Evolutionary conservation across 1,140 invertebrate genomes (phyloP).

Genomic region (Physella acuta): DNA sequence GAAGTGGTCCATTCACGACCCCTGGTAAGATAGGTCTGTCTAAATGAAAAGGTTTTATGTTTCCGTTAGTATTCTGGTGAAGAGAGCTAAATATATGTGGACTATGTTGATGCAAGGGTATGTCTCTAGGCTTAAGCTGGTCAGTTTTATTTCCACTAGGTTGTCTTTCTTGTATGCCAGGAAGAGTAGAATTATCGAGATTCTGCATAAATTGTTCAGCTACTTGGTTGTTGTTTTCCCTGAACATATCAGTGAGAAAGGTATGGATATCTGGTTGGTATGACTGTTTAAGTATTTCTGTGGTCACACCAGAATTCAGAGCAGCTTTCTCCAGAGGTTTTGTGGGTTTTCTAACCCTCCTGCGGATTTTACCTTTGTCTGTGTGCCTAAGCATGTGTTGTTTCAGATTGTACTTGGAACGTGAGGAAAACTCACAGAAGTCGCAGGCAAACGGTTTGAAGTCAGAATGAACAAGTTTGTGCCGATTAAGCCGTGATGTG

Average conservation of each 20-base stretch:
- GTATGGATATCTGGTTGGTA: neutral
- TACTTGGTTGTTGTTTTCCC: neutral
- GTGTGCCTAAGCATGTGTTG: slow-evolving; percentile 10
- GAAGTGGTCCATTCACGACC: neutral
- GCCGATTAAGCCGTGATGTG: slow-evolving; percentile 10
- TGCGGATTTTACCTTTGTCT: neutral
- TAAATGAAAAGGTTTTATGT: neutral
- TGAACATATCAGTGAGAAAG: neutral
- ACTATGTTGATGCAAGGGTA: neutral
- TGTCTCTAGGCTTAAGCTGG: neutral
- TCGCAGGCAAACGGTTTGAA: slow-evolving; percentile 4
- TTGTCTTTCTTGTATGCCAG: neutral
- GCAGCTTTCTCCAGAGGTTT: neutral
- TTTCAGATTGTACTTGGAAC: slow-evolving; percentile 12
- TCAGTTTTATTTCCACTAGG: neutral
- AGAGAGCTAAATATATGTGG: neutral
- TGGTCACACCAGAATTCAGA: neutral
- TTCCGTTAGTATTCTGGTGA: neutral
- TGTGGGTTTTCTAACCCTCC: neutral
- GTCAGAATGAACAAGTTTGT: slow-evolving; percentile 12
- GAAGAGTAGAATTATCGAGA: neutral
- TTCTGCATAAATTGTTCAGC: neutral
- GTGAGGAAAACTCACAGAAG: slow-evolving; percentile 16
- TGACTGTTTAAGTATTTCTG: neutral
- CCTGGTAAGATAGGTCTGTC: neutral